phyloP scores from a whole-genome alignment of 2,888 invertebrate species.

The Eupithecia vulgata region DNA sequence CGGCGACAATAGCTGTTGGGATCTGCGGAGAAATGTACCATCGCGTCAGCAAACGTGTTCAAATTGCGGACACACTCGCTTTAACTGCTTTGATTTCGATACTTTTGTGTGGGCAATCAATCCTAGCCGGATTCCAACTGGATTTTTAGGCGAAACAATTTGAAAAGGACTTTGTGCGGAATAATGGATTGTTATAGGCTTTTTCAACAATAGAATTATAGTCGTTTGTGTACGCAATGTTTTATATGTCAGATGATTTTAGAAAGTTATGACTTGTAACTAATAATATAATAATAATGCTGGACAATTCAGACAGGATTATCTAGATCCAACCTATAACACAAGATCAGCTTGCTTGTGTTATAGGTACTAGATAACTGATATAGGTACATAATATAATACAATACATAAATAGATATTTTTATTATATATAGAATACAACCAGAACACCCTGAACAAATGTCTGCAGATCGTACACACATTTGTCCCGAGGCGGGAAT shows the following conservation, averaged over 20 bases:
- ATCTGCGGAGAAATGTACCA: constrained; percentile 56
- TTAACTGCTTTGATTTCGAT: constrained; percentile 45
- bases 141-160: constrained; percentile 49
- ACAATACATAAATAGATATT: too few relatives aligned
- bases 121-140: constrained; percentile 13
- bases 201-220: constrained; percentile 8
- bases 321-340: too few relatives aligned
- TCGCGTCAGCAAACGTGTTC: constrained; percentile 66
- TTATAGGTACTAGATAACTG: too few relatives aligned
- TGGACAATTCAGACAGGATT: too few relatives aligned
- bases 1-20: constrained; percentile 63
- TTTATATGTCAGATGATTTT: not conserved
- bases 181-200: constrained; percentile 10
- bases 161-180: constrained; percentile 33
- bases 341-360: too few relatives aligned
- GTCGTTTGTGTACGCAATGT: not conserved
- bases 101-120: constrained; percentile 29
- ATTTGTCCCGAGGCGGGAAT: too few relatives aligned
- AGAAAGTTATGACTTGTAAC: too few relatives aligned
- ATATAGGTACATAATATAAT: too few relatives aligned
- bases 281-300: too few relatives aligned
- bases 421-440: too few relatives aligned
- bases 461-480: too few relatives aligned
- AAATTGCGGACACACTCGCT: constrained; percentile 51
- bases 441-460: too few relatives aligned